These are phyloP conservation scores for Temnothorax ravouxi DNA, from an alignment of 2,888 invertebrate genomes.

Conservation along the genomic window DNA sequence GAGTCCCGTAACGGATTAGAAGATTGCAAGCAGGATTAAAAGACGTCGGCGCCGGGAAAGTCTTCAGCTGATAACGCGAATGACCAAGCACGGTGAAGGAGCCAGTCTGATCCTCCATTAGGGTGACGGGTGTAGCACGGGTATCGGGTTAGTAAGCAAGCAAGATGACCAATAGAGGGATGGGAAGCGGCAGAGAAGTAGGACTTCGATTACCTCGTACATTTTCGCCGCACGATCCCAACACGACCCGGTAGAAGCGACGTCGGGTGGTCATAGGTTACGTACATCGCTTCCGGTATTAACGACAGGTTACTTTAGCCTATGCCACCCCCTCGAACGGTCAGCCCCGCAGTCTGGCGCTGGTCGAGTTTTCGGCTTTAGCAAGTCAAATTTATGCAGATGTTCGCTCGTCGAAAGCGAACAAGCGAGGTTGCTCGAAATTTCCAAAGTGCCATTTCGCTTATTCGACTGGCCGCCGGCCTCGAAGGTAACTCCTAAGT, in stretches of 20 bases:
- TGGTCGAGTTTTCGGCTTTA: constrained; percentile 77
- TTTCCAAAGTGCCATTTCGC: constrained; percentile 64
- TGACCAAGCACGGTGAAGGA: background rate
- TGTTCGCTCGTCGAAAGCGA: constrained; percentile 59
- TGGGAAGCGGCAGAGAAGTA: background rate
- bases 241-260: constrained; percentile 60
- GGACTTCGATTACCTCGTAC: constrained; percentile 39
- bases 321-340: constrained; percentile 15
- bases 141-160: constrained; percentile 45
- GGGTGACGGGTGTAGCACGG: background rate
- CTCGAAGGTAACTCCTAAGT: constrained; percentile 13
- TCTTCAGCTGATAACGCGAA: background rate
- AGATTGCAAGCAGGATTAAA: background rate
- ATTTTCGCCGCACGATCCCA: constrained; percentile 40
- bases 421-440: constrained; percentile 67
- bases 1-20: background rate
- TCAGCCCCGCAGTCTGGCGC: constrained; percentile 9
- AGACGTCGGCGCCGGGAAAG: background rate
- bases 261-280: constrained; percentile 55
- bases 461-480: constrained; percentile 38
- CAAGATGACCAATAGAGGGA: constrained; percentile 34
- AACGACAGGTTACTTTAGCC: constrained; percentile 68
- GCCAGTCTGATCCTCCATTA: constrained; percentile 4
- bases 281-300: constrained; percentile 56
- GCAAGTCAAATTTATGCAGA: constrained; percentile 85